Base-by-base conservation (phyloP, 2,888 invertebrate genomes). In the Torymus aiolomorphi region DNA sequence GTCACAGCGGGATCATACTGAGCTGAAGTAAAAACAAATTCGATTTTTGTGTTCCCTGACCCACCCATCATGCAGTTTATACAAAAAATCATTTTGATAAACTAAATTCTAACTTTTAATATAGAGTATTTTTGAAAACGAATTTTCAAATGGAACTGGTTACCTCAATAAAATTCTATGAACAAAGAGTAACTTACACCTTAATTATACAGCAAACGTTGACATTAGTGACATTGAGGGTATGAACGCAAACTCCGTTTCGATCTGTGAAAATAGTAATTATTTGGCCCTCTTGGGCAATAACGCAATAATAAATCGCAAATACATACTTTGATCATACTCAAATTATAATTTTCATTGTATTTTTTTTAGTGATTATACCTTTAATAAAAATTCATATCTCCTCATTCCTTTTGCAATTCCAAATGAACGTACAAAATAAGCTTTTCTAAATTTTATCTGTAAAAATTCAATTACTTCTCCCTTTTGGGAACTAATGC, bases 1-100 rank as follows among this genome's bases (percentile, higher is more conserved):
- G 69, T 56, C 73, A 16, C 77, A 79, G 72, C 65, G 52, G 63
- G 78, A 54, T 49, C 14, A 76, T 75, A 82, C 73, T 42, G 72
- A 80, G 81, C 84, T 85, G 82, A 84, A 85, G 84, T 78, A 82
- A 84, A 83, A 84, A 84, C 69, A 82, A 83, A 81, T 78, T 80
- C 77, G 63, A 83, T 82, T 81, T 83, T 80, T 79, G 74, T 56
- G 74, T 67, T 71, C 52, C 76, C 80, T 80, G 42, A 52, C 61
- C 78, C 76, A 24, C 54, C 42, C 62, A 16, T 71, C 67, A 75
- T 75, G 61, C 31, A 54, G 56, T 65, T 42, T 20, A 20, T 76
- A 69, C 69, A 71, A 80, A 71, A 62, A 16, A 73, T 12, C n/a
- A 59, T 52, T 49, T 24, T 71, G 42, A 13, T 31, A 69, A 56